Evolutionary conservation across 2,113 vertebrate species (phyloP), one percentile per base, ranked within the genome.

Genomic region (Naja naja): DNA sequence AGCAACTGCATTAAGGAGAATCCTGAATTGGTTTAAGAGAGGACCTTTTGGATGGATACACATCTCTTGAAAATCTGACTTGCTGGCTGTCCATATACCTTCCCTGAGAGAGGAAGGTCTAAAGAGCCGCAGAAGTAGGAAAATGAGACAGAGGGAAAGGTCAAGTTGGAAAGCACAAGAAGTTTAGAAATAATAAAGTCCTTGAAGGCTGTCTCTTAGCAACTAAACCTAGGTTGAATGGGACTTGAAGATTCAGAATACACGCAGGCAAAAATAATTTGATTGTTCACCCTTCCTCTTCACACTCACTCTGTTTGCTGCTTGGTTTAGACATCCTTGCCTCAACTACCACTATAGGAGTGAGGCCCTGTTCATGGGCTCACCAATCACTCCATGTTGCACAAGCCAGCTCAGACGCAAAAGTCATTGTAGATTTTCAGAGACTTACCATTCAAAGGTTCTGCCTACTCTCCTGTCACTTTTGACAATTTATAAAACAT

Each of bases 141-240:
- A 27, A 89, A 16, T n/a, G 53, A 55, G 88, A 89, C 53, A 85
- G 53, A 85, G 20, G 47, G 55, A 88, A 88, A 91, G 87, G 88
- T 60, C 88, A 95, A 56, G 85, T 64, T 56, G 60, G 86, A 52
- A 86, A 90, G 85, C 89, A 49, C 87, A 56, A 30, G 74, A 91
- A 92, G 93, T 93, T 95, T 93, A 47, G 87, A 93, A 89, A 94
- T 87, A 94, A 96, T 85, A 92, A 94, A 97, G 94, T 95, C 95
- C 93, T 27, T 20, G 91, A 91, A 94, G 91, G 93, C 43, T 58
- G 91, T 93, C 92, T 93, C 95, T 95, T 92, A 94, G 94, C 95
- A 94, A 95, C 96, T 93, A 74, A 56, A 23, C 54, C 91, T 54
- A 92, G 93, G 93, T 89, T 49, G 92, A 94, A 64, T 34, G 60